Evolutionary conservation across 2,888 invertebrate species (phyloP), one percentile per base, ranked within the genome.

Genomic region (Tanypteryx hageni): DNA sequence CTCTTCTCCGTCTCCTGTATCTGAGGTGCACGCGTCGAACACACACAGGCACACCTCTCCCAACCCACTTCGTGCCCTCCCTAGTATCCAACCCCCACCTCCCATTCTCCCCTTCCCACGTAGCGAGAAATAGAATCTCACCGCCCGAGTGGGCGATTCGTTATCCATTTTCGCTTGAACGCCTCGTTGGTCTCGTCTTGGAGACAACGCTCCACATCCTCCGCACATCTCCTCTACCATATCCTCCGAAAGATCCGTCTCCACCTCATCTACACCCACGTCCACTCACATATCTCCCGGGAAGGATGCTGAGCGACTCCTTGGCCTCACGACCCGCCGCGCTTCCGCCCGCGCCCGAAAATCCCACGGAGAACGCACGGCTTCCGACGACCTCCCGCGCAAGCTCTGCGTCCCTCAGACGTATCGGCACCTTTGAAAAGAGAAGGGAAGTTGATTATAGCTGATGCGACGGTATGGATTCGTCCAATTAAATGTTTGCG

Each of bases 111-210:
- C 44, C 44, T 7, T 14, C 82, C 82, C 8, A 8, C 31, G 82
- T 14, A 82, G 27, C 82, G 44, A 18, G 18, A 31, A 68, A 68
- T 64, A 64, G 64, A 64, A 64, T 64, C 7, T 10, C 0, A 14
- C 7, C 14, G 14, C 13, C n/a, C 86, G 61, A 31, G 31, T 31
- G 86, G 61, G 18, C 59, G 86, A 86, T 61, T 86, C 86, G 31
- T 86, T 86, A 86, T 86, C 61, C 27, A 31, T 61, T 86, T 86
- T 61, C 86, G 61, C 86, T 59, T 86, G 86, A 86, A 86, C 86
- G 86, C 86, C 27, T 61, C 86, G 31, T 31, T 86, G 59, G 44
- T 16, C 31, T 61, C 27, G 59, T 31, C 61, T 11, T 31, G 61
- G 86, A 61, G 31, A 86, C 61, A 14, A 61, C 61, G 16, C 86